Percentiles rank a stretch among this genome's conserved stretches.
These are phyloP conservation scores for Agriopis marginaria DNA, from an alignment of 2,888 invertebrate species.

Conservation along the genomic window DNA sequence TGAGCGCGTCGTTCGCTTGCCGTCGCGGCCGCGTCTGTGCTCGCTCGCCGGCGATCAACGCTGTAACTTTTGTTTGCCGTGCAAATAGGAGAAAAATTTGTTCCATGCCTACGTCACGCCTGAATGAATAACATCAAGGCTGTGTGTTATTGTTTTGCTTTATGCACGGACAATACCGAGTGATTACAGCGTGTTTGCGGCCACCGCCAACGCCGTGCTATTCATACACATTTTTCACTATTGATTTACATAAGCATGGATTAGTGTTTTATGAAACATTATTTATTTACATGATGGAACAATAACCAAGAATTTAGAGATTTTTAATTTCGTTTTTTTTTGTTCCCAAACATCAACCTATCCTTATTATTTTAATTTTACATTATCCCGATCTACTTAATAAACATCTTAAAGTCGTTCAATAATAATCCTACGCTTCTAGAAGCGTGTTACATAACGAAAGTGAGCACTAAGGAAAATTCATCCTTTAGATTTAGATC, in stretches of 20 bases:
- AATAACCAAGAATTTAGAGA: not conserved
- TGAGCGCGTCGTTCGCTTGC: conserved; percentile 59
- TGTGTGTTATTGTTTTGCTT: conserved; percentile 71
- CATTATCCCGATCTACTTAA: too few relatives aligned
- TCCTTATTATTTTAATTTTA: too few relatives aligned
- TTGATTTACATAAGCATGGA: conserved; percentile 39
- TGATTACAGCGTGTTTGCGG: conserved; percentile 50
- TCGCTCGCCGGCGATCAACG: conserved; percentile 58
- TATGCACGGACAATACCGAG: conserved; percentile 58
- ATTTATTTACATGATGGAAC: conserved; percentile 16
- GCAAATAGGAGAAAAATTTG: conserved; percentile 80
- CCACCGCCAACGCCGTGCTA: conserved; percentile 31
- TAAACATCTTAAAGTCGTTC: too few relatives aligned
- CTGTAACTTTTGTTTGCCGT: conserved; percentile 72
- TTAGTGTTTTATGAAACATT: conserved; percentile 18
- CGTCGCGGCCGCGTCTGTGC: conserved; percentile 66
- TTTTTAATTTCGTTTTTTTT: too few relatives aligned
- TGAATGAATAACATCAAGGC: conserved; percentile 78
- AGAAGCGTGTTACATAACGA: too few relatives aligned
- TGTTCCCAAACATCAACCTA: too few relatives aligned
- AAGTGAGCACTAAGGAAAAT: too few relatives aligned
- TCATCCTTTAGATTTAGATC: too few relatives aligned
- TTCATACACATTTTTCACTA: conserved; percentile 42
- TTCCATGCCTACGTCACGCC: conserved; percentile 77
- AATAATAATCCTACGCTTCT: too few relatives aligned